Evolutionary conservation across 2,113 vertebrate species (phyloP).

Genomic region (Callionymus lyra): DNA sequence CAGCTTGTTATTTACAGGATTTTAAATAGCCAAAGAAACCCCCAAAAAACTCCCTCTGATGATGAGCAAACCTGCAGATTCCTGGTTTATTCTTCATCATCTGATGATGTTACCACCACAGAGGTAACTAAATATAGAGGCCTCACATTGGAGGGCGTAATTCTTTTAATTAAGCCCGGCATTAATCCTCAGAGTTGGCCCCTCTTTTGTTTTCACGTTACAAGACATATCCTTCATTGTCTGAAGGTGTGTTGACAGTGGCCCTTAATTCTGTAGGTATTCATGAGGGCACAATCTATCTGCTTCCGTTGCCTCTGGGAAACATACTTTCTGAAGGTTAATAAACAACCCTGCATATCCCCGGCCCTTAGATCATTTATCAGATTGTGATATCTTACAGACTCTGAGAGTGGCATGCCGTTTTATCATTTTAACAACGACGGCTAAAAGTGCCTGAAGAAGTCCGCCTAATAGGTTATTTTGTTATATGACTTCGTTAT

Average conservation of each 20-base stretch:
- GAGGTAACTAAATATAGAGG: constrained; percentile 50
- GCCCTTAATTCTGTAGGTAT: constrained; percentile 62
- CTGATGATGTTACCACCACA: constrained; percentile 8
- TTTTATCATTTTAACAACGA: constrained; percentile 71
- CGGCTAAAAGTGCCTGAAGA: constrained; percentile 62
- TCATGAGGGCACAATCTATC: constrained; percentile 57
- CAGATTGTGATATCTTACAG: constrained; percentile 62
- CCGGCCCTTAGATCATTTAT: constrained; percentile 60
- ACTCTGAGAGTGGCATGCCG: constrained; percentile 58
- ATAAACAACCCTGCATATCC: constrained; percentile 65
- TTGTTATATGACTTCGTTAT: constrained; percentile 67
- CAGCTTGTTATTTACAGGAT: no score
- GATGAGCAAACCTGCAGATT: no score
- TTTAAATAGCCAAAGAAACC: no score
- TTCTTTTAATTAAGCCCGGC: constrained; percentile 56
- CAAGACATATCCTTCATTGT: constrained; percentile 41
- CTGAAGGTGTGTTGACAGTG: constrained; percentile 50
- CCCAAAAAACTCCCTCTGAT: no score
- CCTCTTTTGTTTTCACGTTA: constrained; percentile 25
- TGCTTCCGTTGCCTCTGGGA: constrained; percentile 56
- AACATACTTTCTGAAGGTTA: constrained; percentile 67
- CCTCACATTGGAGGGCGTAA: constrained; percentile 46
- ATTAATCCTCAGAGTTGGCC: constrained; percentile 20
- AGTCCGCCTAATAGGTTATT: constrained; percentile 66
- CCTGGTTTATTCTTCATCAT: no score